These are phyloP conservation scores for Calidris pugnax DNA, from an alignment of 2,113 vertebrate genomes.

Conservation along the genomic window DNA sequence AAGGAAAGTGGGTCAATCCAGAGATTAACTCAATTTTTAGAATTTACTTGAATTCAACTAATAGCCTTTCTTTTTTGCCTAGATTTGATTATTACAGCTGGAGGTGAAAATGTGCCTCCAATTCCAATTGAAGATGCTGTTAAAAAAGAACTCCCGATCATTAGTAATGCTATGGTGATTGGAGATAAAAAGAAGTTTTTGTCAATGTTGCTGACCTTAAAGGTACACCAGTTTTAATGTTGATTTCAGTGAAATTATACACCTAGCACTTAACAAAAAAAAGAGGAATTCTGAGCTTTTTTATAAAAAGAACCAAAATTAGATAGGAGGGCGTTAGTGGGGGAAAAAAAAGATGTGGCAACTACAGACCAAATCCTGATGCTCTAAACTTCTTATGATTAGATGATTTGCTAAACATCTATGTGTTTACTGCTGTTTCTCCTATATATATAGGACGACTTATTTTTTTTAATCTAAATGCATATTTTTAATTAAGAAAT, in stretches of 20 bases:
- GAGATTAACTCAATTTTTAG: not conserved
- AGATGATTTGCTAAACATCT: not conserved
- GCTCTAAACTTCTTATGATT: not conserved
- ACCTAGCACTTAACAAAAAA: not conserved
- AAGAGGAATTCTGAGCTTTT: not conserved
- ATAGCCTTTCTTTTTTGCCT: not conserved
- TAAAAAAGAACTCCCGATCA: slow-evolving; percentile 82
- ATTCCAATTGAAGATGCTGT: slow-evolving; percentile 85
- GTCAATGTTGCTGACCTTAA: slow-evolving; percentile 86
- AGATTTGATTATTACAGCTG: slow-evolving; percentile 89
- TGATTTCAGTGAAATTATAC: not conserved
- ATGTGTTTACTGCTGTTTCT: not conserved
- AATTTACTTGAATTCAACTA: not conserved
- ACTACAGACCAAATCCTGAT: not conserved
- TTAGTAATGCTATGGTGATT: slow-evolving; percentile 86
- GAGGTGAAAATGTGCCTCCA: slow-evolving; percentile 86
- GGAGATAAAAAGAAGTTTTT: slow-evolving; percentile 88
- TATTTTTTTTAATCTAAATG: not conserved
- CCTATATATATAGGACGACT: not conserved
- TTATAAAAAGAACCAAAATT: not conserved
- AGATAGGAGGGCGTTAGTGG: not conserved
- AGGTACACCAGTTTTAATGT: slow-evolving; percentile 70
- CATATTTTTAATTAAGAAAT: not conserved
- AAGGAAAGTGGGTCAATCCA: not conserved
- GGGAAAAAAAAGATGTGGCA: not conserved